These are phyloP conservation scores for Poecile montanus DNA, from an alignment of 2,797 vertebrate genomes.

Conservation along the genomic window DNA sequence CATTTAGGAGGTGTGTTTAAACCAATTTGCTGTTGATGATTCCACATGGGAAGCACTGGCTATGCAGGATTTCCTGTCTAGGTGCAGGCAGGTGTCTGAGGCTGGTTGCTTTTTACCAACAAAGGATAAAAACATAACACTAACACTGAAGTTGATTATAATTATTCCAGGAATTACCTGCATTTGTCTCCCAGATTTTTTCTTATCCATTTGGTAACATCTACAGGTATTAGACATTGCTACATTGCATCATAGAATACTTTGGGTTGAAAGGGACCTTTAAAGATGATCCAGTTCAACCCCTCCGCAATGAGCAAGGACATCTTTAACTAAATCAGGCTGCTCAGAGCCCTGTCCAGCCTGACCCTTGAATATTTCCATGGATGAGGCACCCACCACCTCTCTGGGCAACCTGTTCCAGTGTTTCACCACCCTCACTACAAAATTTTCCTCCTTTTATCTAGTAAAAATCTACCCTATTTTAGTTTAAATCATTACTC, in stretches of 20 bases:
- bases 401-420: background rate
- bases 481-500: background rate
- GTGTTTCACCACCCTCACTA: background rate
- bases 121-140: background rate
- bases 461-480: background rate
- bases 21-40: background rate
- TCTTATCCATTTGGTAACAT: background rate
- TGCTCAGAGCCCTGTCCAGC: background rate
- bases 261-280: background rate
- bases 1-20: background rate
- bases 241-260: background rate
- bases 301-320: background rate
- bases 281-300: background rate
- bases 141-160: background rate
- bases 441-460: background rate
- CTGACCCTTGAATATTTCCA: background rate
- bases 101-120: background rate
- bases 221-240: background rate
- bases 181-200: background rate
- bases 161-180: background rate
- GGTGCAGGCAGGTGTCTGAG: background rate
- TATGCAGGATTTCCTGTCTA: background rate
- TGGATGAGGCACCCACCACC: background rate
- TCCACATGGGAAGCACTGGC: background rate
- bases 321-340: background rate